Evolutionary conservation across 2,797 vertebrate genomes (phyloP), one percentile per base, ranked within the genome.

Genomic region (Sandelia bainsii): DNA sequence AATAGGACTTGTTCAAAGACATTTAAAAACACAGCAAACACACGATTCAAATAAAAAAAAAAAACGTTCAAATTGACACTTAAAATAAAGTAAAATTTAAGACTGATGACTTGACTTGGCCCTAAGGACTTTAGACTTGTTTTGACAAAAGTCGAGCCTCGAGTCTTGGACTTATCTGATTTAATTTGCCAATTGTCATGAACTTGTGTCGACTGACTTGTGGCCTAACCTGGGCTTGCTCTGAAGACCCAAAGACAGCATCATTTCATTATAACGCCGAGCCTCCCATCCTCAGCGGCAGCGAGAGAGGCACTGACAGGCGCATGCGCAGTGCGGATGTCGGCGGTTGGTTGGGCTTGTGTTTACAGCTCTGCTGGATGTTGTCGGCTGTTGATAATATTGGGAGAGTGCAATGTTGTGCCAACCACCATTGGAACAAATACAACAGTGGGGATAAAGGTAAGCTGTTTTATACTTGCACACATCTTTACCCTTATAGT

Each of bases 281-380:
- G 48, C 61, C 27, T 76, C 71, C 58, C 57, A n/a, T 59, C n/a
- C 50, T 61, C 69, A 60, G 45, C 61, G 29, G 22, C 16, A 39
- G 8, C 22, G 8, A 14, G 61, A 46, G 64, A 57, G 61, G 63
- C 60, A 54, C 59, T 80, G 77, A 71, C 67, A 62, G 48, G 76
- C 91, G 92, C 93, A 93, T 93, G 94, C 94, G 94, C 90, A 75
- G 40, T 89, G 42, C 0, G 52, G 20, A 32, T 82, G 68, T 64
- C 79, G 70, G 84, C 86, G 84, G 89, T 86, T 85, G 91, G 91
- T 89, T 25, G 91, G 88, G 80, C 80, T 91, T 93, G 92, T 95
- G 95, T 95, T 95, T 95, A 95, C 94, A 94, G 94, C 91, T 87
- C 85, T 81, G 76, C 84, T 84, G 87, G 91, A 89, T 91, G 91